phyloP scores from a whole-genome alignment of 37 sponge, comb jelly and placozoan genomes.

The Agelas oroides region DNA sequence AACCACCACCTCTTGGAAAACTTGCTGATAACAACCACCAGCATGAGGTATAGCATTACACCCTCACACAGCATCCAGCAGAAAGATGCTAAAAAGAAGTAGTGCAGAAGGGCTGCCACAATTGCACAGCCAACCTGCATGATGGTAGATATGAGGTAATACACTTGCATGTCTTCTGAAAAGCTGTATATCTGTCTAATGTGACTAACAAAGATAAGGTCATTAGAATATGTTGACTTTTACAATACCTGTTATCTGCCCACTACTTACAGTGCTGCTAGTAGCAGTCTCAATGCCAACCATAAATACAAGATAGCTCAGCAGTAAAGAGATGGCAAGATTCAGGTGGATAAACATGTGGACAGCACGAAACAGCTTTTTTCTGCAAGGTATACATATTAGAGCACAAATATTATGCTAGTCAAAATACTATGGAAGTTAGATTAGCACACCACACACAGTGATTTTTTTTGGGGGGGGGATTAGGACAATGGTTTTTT shows the following conservation, averaged over 20 bases:
- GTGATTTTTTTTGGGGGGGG: too few species aligned
- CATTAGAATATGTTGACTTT: too few species aligned
- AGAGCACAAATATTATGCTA: too few species aligned
- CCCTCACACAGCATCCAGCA: constrained; percentile 58
- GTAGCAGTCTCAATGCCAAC: constrained; percentile 41
- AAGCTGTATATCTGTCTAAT: too few species aligned
- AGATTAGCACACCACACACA: too few species aligned
- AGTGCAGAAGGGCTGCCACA: constrained; percentile 15
- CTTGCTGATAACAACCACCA: constrained; percentile 61
- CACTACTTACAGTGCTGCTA: neutral
- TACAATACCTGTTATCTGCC: too few species aligned
- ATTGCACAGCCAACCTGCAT: constrained; percentile 24
- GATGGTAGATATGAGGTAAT: too few species aligned
- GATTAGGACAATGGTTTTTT: too few species aligned
- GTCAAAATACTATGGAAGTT: too few species aligned
- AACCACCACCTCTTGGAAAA: constrained; percentile 34
- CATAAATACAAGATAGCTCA: constrained; percentile 51
- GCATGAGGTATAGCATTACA: constrained; percentile 45
- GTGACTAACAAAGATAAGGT: too few species aligned
- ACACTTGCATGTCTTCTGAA: too few species aligned
- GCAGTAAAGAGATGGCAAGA: constrained; percentile 53
- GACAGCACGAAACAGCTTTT: constrained; percentile 39
- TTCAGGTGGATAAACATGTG: constrained; percentile 75
- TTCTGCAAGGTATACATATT: constrained; percentile 20
- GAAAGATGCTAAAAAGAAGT: constrained; percentile 45